These are phyloP conservation scores for Geopemphigus sp. DNA, from an alignment of 1,140 invertebrate species.

Conservation along the genomic window DNA sequence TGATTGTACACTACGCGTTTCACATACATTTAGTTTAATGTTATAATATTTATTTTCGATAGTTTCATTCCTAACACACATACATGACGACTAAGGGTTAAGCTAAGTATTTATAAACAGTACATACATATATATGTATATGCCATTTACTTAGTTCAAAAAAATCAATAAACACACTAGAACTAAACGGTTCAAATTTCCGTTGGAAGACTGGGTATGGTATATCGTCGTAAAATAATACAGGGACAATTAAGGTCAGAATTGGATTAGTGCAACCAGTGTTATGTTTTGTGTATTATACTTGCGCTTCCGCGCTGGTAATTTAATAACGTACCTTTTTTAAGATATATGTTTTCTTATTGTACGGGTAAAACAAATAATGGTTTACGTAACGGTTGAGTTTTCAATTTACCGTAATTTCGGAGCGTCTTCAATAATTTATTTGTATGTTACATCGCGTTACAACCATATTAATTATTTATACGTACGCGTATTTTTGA, in stretches of 20 bases:
- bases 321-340: conserved; percentile 14
- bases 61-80: neutral
- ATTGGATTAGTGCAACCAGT: conserved; percentile 45
- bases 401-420: too few relatives aligned
- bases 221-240: conserved; percentile 35
- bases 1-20: neutral
- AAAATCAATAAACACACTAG: conserved; percentile 42
- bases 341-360: conserved; percentile 10
- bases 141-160: conserved; percentile 13
- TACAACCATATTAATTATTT: too few relatives aligned
- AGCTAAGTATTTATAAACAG: conserved; percentile 1
- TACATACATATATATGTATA: neutral
- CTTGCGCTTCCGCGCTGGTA: neutral
- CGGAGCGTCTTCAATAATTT: too few relatives aligned
- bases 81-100: neutral
- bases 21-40: conserved; percentile 19
- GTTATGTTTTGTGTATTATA: neutral
- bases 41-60: neutral
- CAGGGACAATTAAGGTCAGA: conserved; percentile 36
- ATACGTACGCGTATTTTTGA: too few relatives aligned
- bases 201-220: conserved; percentile 24
- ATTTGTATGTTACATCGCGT: too few relatives aligned
- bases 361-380: neutral
- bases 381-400: neutral
- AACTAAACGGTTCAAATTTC: conserved; percentile 44